A percentile compares a stretch with the other conserved stretches of the same genome.
phyloP scores from a whole-genome alignment of 2,888 invertebrate species.

The Leptopilina syphax region DNA sequence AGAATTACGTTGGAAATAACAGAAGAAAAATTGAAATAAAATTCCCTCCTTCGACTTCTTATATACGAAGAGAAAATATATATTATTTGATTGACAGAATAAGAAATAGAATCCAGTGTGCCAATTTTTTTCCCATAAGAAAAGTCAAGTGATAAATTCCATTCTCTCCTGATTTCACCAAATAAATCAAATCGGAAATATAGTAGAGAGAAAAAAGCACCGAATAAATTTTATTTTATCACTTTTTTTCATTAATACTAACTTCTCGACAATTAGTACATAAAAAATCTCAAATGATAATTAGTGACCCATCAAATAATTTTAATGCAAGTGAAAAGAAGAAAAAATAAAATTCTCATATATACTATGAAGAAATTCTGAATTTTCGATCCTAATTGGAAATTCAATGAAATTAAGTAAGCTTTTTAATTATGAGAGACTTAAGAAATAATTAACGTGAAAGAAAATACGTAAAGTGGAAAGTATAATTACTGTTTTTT shows the following conservation, averaged over 20 bases:
- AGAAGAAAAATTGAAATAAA: not conserved
- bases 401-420: constrained; percentile 11
- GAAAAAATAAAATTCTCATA: not conserved
- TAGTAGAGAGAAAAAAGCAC: not conserved
- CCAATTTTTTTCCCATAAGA: not conserved
- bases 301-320: not conserved
- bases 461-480: not conserved
- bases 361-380: not conserved
- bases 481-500: constrained; percentile 3
- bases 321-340: not conserved
- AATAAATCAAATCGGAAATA: too few species aligned
- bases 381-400: not conserved
- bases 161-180: too few species aligned
- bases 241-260: too few species aligned
- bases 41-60: not conserved
- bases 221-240: not conserved
- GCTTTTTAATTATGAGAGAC: not conserved
- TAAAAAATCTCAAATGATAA: not conserved
- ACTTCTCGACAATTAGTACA: too few species aligned
- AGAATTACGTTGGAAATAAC: too few species aligned
- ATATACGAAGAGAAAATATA: not conserved
- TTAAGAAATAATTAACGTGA: not conserved
- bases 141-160: too few species aligned
- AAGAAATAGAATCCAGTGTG: constrained; percentile 4
- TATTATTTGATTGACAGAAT: constrained; percentile 21